phyloP scores from a whole-genome alignment of 2,113 vertebrate species.

The Gracilinanus agilis region DNA sequence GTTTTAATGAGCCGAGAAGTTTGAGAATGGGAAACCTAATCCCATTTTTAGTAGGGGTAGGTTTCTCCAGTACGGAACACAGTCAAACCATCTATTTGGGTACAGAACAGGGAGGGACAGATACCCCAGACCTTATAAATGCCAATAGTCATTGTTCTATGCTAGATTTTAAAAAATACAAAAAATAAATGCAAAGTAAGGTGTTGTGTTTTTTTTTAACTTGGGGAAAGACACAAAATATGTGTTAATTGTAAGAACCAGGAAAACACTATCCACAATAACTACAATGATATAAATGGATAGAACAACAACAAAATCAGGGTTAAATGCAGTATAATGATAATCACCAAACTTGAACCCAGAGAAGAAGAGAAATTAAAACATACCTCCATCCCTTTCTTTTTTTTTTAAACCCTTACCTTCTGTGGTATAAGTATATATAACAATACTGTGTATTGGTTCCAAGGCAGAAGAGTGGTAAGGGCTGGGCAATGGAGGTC shows the following conservation, averaged over 20 bases:
- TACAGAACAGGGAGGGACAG: no score
- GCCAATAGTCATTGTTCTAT: no score
- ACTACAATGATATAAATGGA: background rate
- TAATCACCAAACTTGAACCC: background rate
- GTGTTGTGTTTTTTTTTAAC: background rate
- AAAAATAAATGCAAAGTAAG: background rate
- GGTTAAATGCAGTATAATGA: background rate
- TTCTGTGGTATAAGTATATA: no score
- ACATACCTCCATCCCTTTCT: background rate
- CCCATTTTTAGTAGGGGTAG: background rate
- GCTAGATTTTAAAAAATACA: no score
- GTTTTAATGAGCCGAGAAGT: background rate
- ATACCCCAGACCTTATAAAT: no score
- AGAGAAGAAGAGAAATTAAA: background rate
- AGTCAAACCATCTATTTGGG: no score
- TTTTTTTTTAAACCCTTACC: no score
- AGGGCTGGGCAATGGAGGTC: no score
- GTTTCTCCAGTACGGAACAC: background rate
- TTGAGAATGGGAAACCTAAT: background rate
- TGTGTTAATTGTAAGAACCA: background rate
- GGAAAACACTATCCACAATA: background rate
- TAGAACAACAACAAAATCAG: background rate
- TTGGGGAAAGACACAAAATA: background rate
- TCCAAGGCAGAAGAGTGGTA: no score
- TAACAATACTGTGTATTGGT: no score